Percentiles rank a stretch among this genome's conserved stretches.
These are phyloP conservation scores for Baccha elongata DNA, from an alignment of 2,888 invertebrate species.

Conservation along the genomic window DNA sequence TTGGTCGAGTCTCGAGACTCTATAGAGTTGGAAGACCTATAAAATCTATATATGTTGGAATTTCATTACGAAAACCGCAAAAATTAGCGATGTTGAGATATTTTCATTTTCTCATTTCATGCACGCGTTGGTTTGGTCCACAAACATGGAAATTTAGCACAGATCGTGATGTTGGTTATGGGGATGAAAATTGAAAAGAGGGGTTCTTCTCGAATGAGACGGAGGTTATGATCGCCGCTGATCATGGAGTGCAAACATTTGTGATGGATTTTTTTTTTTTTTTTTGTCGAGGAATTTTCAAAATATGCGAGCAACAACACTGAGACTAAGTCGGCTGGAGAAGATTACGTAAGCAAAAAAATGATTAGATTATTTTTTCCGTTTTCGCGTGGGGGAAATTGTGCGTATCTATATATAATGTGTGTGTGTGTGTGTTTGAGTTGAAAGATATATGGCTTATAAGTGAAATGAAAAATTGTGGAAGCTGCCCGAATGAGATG, in stretches of 20 bases:
- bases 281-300: constrained; percentile 14
- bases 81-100: constrained; percentile 16
- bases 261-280: constrained; percentile 1
- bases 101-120: constrained; percentile 33
- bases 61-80: constrained; percentile 6
- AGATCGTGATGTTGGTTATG: background rate
- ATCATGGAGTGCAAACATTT: constrained; percentile 54
- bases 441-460: background rate
- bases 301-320: constrained; percentile 1
- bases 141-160: constrained; percentile 23
- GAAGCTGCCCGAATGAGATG: constrained; percentile 9
- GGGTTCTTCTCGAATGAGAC: background rate
- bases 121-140: constrained; percentile 20
- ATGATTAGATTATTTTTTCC: constrained; percentile 18
- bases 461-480: background rate
- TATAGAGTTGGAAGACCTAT: background rate
- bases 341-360: constrained; percentile 56
- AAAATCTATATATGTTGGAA: background rate
- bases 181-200: constrained; percentile 37
- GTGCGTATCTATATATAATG: too few relatives aligned
- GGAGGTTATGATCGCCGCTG: constrained; percentile 35
- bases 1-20: constrained; percentile 27
- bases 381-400: constrained; percentile 11
- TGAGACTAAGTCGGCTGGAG: constrained; percentile 17
- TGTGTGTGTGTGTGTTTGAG: constrained; percentile 1